Base-by-base conservation (phyloP, 2,113 vertebrate species). In the Prionailurus bengalensis region DNA sequence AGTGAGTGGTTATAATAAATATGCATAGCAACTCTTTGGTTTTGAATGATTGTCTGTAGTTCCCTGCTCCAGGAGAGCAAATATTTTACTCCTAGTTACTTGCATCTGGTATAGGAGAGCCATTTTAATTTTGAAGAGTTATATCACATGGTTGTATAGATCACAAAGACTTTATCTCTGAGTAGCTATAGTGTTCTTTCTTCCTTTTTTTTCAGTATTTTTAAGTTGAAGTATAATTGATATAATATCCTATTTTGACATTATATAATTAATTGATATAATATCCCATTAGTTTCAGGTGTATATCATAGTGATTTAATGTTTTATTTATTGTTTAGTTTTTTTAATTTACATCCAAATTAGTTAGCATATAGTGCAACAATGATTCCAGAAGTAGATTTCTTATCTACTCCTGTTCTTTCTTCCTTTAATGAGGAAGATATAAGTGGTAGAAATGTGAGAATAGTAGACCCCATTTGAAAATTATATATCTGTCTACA, bases 101-200 rank as follows among this genome's bases (percentile, higher is more conserved):
- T 86, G 12, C 33, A 36, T 58, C n/a, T 91, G 63, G n/a, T 51
- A 6, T 61, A 14, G 36, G 36, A 91, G 21, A 71, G 51, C 16
- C 31, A 86, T 79, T 86, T 65, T 85, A 79, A 68, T n/a, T 86
- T 95, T 91, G 16, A 91, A 12, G 29, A 58, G 2, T 91, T 91
- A 31, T 70, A 29, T 17, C 7, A 85, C 42, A 68, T 48, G 51
- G 5, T 79, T 65, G 2, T 61, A 45, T 70, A 17, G 23, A 70
- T 91, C 21, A 70, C 25, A 79, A 79, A 85, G 23, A 55, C 12
- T 48, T 85, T 48, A 48, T 79, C 70, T 95, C 63, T 70, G 63
- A 66, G 73, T 68, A 48, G 7, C 7, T 85, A 3, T 53, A 63
- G 25, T 55, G 17, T 58, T 85, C 11, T 36, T 45, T 71, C 2